Base-by-base conservation (phyloP, 2,113 vertebrate genomes). In the Clarias batrachus region DNA sequence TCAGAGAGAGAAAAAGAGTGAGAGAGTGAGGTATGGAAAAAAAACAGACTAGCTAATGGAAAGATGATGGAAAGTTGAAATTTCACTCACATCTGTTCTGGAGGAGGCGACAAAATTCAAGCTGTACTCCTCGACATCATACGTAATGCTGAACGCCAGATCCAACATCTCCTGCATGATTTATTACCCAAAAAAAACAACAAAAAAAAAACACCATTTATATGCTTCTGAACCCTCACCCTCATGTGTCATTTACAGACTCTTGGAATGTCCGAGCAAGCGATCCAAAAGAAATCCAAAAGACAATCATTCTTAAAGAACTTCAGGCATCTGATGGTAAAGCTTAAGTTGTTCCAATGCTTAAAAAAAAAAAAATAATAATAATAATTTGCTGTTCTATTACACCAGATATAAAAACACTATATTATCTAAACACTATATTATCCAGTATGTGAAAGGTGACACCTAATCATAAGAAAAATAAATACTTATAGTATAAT, bases 71-170 rank as follows among this genome's bases (percentile, higher is more conserved):
- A 71, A 71, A 59, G 63, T 84, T 8, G 12, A 30, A 85, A 57
- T 12, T 12, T 27, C 10, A 93, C 98, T 97, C 92, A 99, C 98
- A 82, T 99, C 97, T 0, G 95, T 95, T 76, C 96, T 96, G 16
- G 96, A 97, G 1, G 97, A 96, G 4, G 98, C 97, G 37, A 99
- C 90, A 68, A 99, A 99, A 93, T 98, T 98, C 87, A 99, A 93
- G 90, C 92, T 96, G 59, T 94, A 94, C 87, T 99, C 97, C 79
- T 97, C 96, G 0, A 94, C 91, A 1, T 99, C 98, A 0, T 98
- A 98, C 17, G 95, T 95, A 63, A 99, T 93, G 84, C 96, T 99
- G 90, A 99, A 99, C 1, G 98, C 97, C 89, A 98, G 91, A 76
- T 99, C 98, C 90, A 95, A 92, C 82, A 97, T 93, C 25, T 99